Evolutionary conservation across 2,113 vertebrate species (phyloP).

Genomic region (Podilymbus podiceps): DNA sequence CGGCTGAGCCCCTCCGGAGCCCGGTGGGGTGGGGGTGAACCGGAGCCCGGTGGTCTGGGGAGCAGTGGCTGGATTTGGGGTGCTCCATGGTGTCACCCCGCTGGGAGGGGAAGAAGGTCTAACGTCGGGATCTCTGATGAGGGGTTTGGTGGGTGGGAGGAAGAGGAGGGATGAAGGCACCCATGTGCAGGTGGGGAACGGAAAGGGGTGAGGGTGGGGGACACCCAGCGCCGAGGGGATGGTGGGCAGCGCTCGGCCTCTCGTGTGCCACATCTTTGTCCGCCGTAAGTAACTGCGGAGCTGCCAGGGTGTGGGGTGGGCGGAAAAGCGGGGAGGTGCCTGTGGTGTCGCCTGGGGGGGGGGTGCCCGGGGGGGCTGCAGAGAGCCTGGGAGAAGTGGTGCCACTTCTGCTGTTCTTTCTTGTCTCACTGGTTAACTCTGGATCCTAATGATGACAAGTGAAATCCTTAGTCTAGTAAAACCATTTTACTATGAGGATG

Average conservation of each 20-base stretch:
- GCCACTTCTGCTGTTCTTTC: not conserved
- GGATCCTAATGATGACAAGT: not conserved
- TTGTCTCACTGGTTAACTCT: not conserved
- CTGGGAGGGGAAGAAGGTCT: rapidly evolving
- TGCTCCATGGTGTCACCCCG: not conserved
- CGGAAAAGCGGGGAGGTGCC: not conserved
- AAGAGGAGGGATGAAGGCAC: not conserved
- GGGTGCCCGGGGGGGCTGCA: rapidly evolving
- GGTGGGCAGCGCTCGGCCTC: not conserved
- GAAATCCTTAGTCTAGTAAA: not conserved
- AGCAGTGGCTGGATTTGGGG: not conserved
- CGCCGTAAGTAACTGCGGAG: not conserved
- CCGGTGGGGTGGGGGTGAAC: not conserved
- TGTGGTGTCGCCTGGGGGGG: rapidly evolving
- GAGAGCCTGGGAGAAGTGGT: not conserved
- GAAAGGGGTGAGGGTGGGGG: not conserved
- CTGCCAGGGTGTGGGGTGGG: rapidly evolving
- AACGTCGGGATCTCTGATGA: rapidly evolving
- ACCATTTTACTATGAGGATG: not conserved
- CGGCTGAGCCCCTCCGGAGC: not conserved
- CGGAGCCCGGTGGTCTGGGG: not conserved
- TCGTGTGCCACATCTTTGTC: not conserved
- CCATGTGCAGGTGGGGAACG: not conserved
- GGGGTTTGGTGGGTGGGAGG: not conserved
- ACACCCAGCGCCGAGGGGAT: rapidly evolving